phyloP scores from a whole-genome alignment of 2,113 vertebrate species.

The Chamaetylas fuelleborni region DNA sequence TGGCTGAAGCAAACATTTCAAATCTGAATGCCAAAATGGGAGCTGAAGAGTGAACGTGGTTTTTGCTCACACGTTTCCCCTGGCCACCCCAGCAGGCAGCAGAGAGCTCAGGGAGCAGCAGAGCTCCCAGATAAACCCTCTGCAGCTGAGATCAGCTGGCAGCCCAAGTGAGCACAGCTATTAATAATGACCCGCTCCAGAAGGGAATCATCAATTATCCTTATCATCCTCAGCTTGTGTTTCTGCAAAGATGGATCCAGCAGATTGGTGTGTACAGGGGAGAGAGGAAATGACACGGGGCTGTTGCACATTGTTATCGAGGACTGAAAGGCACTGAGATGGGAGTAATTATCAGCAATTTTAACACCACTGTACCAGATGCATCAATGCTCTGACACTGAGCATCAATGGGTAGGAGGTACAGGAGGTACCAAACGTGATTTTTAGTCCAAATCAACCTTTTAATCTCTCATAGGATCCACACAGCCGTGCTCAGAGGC shows the following conservation, averaged over 20 bases:
- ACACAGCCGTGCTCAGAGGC: background rate
- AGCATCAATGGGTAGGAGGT: background rate
- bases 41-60: background rate
- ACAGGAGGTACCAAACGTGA: background rate
- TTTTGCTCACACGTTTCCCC: background rate
- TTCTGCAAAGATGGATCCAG: conserved; percentile 9
- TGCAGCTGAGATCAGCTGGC: background rate
- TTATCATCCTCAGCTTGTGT: background rate
- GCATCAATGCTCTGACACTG: background rate
- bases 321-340: background rate
- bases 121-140: background rate
- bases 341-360: background rate
- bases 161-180: background rate
- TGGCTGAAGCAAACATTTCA: background rate
- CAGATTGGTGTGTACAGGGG: background rate
- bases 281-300: background rate
- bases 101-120: background rate
- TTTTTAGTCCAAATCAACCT: background rate
- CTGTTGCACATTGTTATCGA: background rate
- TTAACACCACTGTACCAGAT: background rate
- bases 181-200: conserved; percentile 12
- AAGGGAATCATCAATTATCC: conserved; percentile 19
- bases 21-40: background rate
- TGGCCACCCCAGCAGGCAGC: background rate
- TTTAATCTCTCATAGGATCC: background rate